These are phyloP conservation scores for Echinops telfairi DNA, from an alignment of 2,113 vertebrate genomes.

Conservation along the genomic window DNA sequence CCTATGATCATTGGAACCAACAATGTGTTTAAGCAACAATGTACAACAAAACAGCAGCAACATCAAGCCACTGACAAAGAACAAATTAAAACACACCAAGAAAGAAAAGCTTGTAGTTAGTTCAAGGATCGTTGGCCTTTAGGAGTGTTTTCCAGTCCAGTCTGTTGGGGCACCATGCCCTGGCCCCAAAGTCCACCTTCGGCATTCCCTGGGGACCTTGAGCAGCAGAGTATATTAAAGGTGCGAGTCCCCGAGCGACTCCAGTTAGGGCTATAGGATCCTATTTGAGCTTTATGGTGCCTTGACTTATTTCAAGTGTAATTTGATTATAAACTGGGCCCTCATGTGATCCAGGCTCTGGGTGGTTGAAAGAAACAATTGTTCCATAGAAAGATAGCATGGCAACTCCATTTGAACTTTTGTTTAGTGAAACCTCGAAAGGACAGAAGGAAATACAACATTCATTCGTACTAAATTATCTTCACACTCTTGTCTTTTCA, in stretches of 20 bases:
- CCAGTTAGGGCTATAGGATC: background rate
- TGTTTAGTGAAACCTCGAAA: conserved; percentile 23
- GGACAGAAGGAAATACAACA: background rate
- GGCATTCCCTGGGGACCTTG: no score
- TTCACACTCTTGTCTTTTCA: background rate
- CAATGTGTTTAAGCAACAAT: no score
- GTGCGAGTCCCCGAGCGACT: background rate
- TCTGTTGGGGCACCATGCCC: no score
- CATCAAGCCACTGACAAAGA: no score
- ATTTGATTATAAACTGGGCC: conserved; percentile 1
- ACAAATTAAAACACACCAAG: no score
- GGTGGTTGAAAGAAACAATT: conserved; percentile 34
- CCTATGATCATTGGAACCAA: no score
- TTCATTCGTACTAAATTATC: background rate
- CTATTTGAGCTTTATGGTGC: background rate
- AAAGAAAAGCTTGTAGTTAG: no score
- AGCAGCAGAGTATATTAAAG: background rate
- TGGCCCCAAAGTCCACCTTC: no score
- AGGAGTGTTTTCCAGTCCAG: no score
- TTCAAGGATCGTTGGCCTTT: no score
- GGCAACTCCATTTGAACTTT: conserved; percentile 36
- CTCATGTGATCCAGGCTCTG: background rate
- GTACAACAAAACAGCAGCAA: no score
- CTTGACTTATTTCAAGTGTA: conserved; percentile 19
- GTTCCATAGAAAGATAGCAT: background rate